Evolutionary conservation across 2,113 vertebrate species (phyloP).

Genomic region (Gallinago paraguaiae): DNA sequence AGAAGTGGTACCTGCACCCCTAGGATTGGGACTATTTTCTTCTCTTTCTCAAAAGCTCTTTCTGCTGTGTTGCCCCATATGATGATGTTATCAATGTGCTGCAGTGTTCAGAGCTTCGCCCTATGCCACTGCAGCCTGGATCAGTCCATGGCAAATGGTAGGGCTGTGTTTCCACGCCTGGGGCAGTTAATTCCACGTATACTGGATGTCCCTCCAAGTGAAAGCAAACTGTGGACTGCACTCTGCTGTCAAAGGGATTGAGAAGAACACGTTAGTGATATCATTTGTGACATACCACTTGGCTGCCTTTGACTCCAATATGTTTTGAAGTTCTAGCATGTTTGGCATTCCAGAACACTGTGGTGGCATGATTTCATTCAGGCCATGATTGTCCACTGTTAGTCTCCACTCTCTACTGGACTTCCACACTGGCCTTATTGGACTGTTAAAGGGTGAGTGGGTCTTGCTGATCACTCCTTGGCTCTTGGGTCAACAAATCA

Average conservation of each 20-base stretch:
- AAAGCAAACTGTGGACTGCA: background rate
- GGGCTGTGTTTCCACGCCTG: background rate
- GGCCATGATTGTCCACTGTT: too few species aligned
- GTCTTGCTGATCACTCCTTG: background rate
- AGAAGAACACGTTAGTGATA: too few species aligned
- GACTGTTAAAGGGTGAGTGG: background rate
- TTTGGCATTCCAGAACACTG: too few species aligned
- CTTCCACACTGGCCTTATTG: too few species aligned
- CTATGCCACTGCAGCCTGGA: background rate
- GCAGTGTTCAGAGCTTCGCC: background rate
- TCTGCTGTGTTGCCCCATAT: background rate
- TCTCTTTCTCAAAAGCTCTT: background rate
- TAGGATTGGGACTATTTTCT: background rate
- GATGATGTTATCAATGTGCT: background rate
- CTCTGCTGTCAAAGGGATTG: too few species aligned
- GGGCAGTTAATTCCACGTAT: background rate
- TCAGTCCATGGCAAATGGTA: background rate
- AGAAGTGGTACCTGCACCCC: background rate
- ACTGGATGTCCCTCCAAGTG: background rate
- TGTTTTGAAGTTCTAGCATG: too few species aligned
- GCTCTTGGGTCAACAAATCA: background rate
- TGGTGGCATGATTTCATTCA: too few species aligned
- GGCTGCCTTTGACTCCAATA: too few species aligned
- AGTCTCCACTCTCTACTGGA: too few species aligned
- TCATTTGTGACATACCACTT: too few species aligned